A percentile compares a stretch with the other conserved stretches of the same genome.
Evolutionary conservation across 2,113 vertebrate genomes (phyloP).

Genomic region (Limnothrissa miodon): DNA sequence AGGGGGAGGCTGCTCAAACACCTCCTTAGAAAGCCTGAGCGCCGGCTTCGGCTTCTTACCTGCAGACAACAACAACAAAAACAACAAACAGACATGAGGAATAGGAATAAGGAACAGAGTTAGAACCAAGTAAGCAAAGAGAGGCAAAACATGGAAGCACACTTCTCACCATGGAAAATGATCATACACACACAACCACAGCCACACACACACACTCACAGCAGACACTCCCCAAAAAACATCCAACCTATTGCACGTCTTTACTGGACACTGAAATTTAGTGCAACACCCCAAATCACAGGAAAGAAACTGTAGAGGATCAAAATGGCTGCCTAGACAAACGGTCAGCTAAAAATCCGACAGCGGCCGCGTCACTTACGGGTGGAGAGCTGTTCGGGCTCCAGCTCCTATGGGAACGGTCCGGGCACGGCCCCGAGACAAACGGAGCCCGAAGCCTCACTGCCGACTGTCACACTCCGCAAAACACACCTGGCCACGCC

Average conservation of each 20-base stretch:
- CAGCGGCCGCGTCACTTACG: slow-evolving; percentile 37
- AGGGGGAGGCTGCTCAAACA: slow-evolving; percentile 85
- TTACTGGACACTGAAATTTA: background rate
- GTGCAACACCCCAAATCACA: background rate
- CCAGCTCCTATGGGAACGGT: slow-evolving; percentile 50
- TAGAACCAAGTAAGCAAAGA: background rate
- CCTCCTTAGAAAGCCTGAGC: slow-evolving; percentile 88
- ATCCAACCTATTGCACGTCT: no score
- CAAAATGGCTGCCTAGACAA: background rate
- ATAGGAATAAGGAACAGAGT: background rate
- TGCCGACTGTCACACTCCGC: no score
- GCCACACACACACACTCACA: no score
- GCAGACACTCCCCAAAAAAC: no score
- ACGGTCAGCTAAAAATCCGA: background rate
- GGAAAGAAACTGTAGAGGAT: background rate
- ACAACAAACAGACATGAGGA: no score
- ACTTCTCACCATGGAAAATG: background rate
- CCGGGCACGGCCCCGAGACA: background rate
- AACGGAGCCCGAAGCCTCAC: no score
- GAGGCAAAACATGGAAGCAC: background rate
- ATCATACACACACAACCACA: background rate
- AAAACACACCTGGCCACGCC: background rate
- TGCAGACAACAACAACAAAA: slow-evolving; percentile 44
- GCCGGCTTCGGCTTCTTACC: slow-evolving; percentile 86
- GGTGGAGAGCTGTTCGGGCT: slow-evolving; percentile 48